Base-by-base conservation (phyloP, 2,888 invertebrate genomes). In the Elegia similella region DNA sequence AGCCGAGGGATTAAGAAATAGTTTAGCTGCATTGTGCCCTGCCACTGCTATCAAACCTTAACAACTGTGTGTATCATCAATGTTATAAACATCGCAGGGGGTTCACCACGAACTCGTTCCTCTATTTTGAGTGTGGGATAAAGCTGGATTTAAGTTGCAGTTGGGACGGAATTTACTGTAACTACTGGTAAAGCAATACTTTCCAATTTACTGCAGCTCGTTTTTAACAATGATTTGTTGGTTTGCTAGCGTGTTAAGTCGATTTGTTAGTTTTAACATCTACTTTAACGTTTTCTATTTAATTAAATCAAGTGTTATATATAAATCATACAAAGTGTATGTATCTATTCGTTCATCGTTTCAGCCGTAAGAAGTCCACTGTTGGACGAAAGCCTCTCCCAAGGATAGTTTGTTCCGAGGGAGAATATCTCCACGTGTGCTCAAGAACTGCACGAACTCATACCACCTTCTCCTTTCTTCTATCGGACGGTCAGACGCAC, bases 81-180 rank as follows among this genome's bases (percentile, higher is more conserved):
- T 13, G 48, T 56, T 56, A 56, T 56, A 56, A 56, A 56, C 56
- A 42, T 56, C 48, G 56, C 47, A 56, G 48, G 47, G 48, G 55
- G 8, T 55, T 53, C 56, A 58, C 58, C 55, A 50, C 56, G 55
- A 58, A 48, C 58, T 67, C 55, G 64, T 60, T 55, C 64, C 59
- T 64, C 64, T 58, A 68, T 70, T 75, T 69, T 64, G 66, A 64
- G 67, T 58, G 58, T 56, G 46, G 68, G 65, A 65, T 69, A 72
- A 65, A 70, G 55, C 59, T 2, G 65, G 67, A 66, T 72, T 68
- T 65, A 70, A 74, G 62, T 67, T 63, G 65, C 65, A 71, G 57
- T 65, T 59, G 61, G 58, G 61, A 58, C 63, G 63, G 65, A 76
- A 76, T 75, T 70, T 73, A 75, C 67, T 47, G 47, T 56, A 56